Conservation (phyloP, 2,797 vertebrate species). For the Melanotaenia boesemani region DNA sequence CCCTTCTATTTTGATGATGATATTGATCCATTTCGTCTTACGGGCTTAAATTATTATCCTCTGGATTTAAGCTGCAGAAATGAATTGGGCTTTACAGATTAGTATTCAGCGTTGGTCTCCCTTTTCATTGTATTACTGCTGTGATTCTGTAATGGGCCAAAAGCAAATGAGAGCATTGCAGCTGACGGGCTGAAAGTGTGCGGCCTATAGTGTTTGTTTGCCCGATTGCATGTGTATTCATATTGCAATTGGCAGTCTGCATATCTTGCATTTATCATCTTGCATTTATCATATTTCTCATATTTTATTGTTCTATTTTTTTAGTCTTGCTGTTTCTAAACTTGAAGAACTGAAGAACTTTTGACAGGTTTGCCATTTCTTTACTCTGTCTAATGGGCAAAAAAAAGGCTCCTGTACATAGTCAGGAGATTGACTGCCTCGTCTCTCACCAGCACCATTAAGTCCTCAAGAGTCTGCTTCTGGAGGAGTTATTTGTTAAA, state of each 20-base stretch:
- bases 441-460: slow-evolving; percentile 61
- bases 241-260: slow-evolving; percentile 30
- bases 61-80: slow-evolving; percentile 72
- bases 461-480: slow-evolving; percentile 66
- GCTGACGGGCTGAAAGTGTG: slow-evolving; percentile 50
- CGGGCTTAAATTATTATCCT: slow-evolving; percentile 72
- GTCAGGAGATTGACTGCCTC: slow-evolving; percentile 53
- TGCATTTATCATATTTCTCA: slow-evolving; percentile 6
- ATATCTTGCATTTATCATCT: slow-evolving; percentile 19
- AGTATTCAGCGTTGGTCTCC: slow-evolving; percentile 69
- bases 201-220: slow-evolving; percentile 52
- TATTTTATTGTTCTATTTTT: slow-evolving; percentile 35
- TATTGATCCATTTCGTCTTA: slow-evolving; percentile 67
- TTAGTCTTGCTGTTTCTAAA: slow-evolving; percentile 19
- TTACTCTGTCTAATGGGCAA: slow-evolving; percentile 15
- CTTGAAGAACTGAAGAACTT: slow-evolving; percentile 8
- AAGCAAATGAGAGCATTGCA: slow-evolving; percentile 71
- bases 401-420: slow-evolving; percentile 40
- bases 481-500: slow-evolving; percentile 65
- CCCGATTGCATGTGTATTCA: slow-evolving; percentile 28
- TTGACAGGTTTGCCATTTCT: slow-evolving; percentile 7
- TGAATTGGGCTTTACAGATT: slow-evolving; percentile 75
- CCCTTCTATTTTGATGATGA: slow-evolving; percentile 65
- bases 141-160: slow-evolving; percentile 73
- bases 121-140: slow-evolving; percentile 76